These are phyloP conservation scores for Agelas oroides DNA, from an alignment of 37 sponge, comb jelly and placozoan genomes.

Conservation along the genomic window DNA sequence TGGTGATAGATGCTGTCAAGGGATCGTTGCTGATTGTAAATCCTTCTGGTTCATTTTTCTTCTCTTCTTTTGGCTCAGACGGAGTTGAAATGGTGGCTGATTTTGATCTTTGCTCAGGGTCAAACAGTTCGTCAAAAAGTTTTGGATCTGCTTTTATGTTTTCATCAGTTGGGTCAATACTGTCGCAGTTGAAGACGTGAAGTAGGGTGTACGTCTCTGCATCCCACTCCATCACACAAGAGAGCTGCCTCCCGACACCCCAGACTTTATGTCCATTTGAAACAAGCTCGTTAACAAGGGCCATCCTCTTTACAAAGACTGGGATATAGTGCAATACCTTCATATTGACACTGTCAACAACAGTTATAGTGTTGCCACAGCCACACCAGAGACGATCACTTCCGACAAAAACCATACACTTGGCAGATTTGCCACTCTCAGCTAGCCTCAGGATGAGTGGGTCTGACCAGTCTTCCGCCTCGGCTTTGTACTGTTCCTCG, in stretches of 20 bases:
- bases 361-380: conserved; percentile 77
- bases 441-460: conserved; percentile 70
- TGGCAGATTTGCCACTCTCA: conserved; percentile 56
- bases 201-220: conserved; percentile 51
- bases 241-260: conserved; percentile 83
- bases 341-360: conserved; percentile 68
- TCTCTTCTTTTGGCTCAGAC: too few relatives aligned
- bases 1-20: neutral
- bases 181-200: conserved; percentile 71
- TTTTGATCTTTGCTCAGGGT: conserved; percentile 6
- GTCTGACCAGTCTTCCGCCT: conserved; percentile 82
- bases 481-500: conserved; percentile 57
- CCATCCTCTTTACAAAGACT: conserved; percentile 69
- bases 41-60: neutral
- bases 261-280: conserved; percentile 75
- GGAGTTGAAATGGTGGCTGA: neutral
- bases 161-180: conserved; percentile 75
- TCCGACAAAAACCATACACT: conserved; percentile 80
- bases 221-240: conserved; percentile 88
- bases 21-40: conserved; percentile 57
- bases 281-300: conserved; percentile 81
- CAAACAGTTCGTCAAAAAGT: conserved; percentile 43
- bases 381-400: conserved; percentile 82
- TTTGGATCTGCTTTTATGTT: conserved; percentile 44
- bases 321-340: conserved; percentile 54